Evolutionary conservation across 1,140 invertebrate species (phyloP).

Genomic region (Dufourea novaeangliae): DNA sequence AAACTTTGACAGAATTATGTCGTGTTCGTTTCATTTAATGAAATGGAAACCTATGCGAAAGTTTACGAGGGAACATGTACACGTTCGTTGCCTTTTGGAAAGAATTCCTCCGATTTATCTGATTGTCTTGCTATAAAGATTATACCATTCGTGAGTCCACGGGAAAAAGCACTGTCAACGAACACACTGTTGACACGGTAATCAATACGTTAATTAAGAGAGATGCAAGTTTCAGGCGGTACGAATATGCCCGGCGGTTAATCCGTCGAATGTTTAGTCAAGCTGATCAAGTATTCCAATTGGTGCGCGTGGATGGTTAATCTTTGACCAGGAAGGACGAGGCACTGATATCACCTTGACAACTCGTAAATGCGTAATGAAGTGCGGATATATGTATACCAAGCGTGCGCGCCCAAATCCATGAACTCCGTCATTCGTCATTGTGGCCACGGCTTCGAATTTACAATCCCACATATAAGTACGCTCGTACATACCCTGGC

Average conservation of each 20-base stretch:
- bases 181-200: no score
- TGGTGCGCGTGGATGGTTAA: conserved; percentile 40
- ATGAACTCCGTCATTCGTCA: conserved; percentile 60
- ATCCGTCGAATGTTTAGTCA: conserved; percentile 26
- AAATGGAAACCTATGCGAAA: no score
- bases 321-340: conserved; percentile 44
- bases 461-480: conserved; percentile 61
- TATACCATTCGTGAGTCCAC: no score
- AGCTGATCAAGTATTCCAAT: conserved; percentile 60
- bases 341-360: conserved; percentile 70
- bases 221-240: conserved; percentile 3
- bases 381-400: conserved; percentile 67
- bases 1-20: no score
- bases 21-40: no score
- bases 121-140: no score
- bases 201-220: not conserved
- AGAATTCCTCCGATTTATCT: no score
- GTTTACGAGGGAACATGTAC: no score
- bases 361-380: conserved; percentile 72
- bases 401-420: conserved; percentile 44
- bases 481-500: conserved; percentile 41
- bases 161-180: no score
- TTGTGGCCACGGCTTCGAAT: conserved; percentile 54
- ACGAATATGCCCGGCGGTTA: conserved; percentile 14
- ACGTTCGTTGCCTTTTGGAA: no score